phyloP scores from a whole-genome alignment of 2,113 vertebrate genomes.

The Oostethus manadensis region DNA sequence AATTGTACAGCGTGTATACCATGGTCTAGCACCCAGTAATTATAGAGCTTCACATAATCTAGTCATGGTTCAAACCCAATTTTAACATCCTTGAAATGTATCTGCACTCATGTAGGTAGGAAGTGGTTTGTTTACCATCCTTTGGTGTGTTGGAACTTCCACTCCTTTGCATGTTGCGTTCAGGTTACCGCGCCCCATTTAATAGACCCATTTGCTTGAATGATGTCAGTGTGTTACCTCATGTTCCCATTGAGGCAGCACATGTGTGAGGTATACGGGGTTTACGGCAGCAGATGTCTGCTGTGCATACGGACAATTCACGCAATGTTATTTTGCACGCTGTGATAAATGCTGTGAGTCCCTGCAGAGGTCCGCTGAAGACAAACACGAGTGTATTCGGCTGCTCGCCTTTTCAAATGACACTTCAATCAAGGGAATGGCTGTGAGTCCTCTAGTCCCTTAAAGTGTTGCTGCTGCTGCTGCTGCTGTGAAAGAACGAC shows the following conservation, averaged over 20 bases:
- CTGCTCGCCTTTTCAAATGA: slow-evolving; percentile 49
- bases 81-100: too few relatives aligned
- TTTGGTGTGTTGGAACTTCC: background rate
- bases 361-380: slow-evolving; percentile 13
- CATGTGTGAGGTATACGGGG: slow-evolving; percentile 6
- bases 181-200: background rate
- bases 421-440: slow-evolving; percentile 53
- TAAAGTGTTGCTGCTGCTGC: slow-evolving; percentile 33
- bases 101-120: too few relatives aligned
- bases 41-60: too few relatives aligned
- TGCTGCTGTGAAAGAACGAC: slow-evolving; percentile 15
- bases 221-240: background rate
- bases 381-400: slow-evolving; percentile 40
- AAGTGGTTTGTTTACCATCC: slow-evolving; percentile 1
- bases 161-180: background rate
- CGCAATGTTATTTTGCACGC: background rate
- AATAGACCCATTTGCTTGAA: slow-evolving; percentile 3
- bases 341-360: slow-evolving; percentile 5
- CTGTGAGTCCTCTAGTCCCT: slow-evolving; percentile 22
- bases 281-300: slow-evolving; percentile 16
- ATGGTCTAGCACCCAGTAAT: too few relatives aligned
- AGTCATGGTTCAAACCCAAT: too few relatives aligned
- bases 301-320: background rate
- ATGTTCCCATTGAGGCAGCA: background rate
- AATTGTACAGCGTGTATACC: too few relatives aligned